These are phyloP conservation scores for Tenodera sinensis DNA, from an alignment of 2,888 invertebrate species.

Conservation along the genomic window DNA sequence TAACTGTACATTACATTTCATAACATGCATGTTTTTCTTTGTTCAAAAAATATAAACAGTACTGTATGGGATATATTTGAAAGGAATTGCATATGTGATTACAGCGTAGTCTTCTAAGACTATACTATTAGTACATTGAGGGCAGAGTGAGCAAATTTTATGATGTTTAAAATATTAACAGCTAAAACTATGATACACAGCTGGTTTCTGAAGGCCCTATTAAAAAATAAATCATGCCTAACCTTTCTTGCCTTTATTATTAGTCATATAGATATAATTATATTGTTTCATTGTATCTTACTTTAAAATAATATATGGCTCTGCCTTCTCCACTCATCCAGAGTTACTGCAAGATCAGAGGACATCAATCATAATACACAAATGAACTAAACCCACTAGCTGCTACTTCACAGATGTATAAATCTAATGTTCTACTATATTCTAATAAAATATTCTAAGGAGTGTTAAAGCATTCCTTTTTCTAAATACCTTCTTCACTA, in stretches of 20 bases:
- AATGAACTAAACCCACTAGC: background rate
- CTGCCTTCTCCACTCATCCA: background rate
- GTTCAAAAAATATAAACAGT: background rate
- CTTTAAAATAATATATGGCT: no score
- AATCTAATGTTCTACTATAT: background rate
- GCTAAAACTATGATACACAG: background rate
- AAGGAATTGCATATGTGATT: background rate
- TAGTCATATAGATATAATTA: background rate
- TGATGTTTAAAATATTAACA: background rate
- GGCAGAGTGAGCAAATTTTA: background rate
- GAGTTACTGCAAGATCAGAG: background rate
- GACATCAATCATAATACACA: background rate
- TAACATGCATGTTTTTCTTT: background rate
- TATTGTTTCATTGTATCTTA: no score
- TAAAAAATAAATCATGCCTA: background rate
- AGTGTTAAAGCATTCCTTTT: background rate
- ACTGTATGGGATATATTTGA: background rate
- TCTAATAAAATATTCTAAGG: background rate
- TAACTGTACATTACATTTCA: background rate
- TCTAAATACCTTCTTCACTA: background rate
- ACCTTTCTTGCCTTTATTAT: background rate
- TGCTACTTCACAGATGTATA: background rate
- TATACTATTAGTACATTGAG: background rate
- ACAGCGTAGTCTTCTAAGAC: background rate
- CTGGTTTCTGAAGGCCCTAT: background rate